Evolutionary conservation across 1,140 invertebrate genomes (phyloP).

Genomic region (Drosophila parvula): DNA sequence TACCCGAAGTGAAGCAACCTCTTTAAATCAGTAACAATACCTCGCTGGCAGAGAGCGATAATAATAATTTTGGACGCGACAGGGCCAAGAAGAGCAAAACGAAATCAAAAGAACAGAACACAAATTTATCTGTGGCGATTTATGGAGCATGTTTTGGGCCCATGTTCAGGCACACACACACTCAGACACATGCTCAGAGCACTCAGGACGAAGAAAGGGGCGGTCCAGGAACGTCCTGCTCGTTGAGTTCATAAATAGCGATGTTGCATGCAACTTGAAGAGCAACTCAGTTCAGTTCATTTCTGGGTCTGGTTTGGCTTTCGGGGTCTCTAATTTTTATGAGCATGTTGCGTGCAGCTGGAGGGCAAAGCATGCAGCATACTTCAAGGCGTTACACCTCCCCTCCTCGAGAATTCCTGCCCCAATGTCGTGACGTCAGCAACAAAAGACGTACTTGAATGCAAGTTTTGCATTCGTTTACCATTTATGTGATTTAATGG

Average conservation of each 20-base stretch:
- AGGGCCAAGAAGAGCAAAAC: constrained; percentile 48
- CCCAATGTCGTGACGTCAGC: constrained; percentile 36
- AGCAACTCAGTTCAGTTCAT: constrained; percentile 23
- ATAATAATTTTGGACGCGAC: constrained; percentile 61
- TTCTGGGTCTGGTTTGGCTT: constrained; percentile 32
- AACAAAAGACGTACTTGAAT: constrained; percentile 7
- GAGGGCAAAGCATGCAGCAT: constrained; percentile 44
- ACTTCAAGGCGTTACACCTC: constrained; percentile 68
- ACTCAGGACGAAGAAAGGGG: constrained; percentile 29
- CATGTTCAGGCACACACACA: constrained; percentile 43
- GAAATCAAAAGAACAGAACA: constrained; percentile 66
- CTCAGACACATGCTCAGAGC: constrained; percentile 7
- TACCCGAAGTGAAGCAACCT: neutral
- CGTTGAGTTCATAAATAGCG: constrained; percentile 79
- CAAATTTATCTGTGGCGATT: constrained; percentile 79
- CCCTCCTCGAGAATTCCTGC: constrained; percentile 4
- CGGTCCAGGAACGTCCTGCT: constrained; percentile 45
- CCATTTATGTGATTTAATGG: constrained; percentile 44
- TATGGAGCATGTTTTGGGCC: constrained; percentile 62
- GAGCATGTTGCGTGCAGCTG: constrained; percentile 70
- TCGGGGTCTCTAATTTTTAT: constrained; percentile 71
- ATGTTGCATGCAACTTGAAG: constrained; percentile 76
- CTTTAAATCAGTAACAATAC: neutral
- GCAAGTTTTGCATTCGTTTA: constrained; percentile 33
- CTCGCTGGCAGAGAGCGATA: constrained; percentile 21